These are phyloP conservation scores for Tetramorium bicarinatum DNA, from an alignment of 2,888 invertebrate genomes.

Conservation along the genomic window DNA sequence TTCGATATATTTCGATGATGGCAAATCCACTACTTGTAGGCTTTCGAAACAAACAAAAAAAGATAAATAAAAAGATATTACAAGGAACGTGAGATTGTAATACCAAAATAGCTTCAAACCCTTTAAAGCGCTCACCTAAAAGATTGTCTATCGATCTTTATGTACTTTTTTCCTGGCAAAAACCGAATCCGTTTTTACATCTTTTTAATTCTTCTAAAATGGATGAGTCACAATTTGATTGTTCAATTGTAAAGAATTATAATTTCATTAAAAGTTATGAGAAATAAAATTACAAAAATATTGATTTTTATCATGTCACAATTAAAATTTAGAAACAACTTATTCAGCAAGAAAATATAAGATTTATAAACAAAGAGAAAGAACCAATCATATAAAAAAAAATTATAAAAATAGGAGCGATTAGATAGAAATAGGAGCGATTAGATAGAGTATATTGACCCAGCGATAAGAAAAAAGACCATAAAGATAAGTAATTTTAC, in stretches of 20 bases:
- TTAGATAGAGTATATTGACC: not conserved
- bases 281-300: not conserved
- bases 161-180: not conserved
- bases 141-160: not conserved
- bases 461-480: not conserved
- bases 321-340: not conserved
- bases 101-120: not conserved
- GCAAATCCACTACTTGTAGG: not conserved
- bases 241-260: not conserved
- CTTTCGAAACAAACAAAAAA: not conserved
- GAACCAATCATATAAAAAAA: not conserved
- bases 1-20: not conserved
- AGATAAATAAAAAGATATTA: constrained; percentile 4
- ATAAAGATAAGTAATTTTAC: not conserved
- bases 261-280: not conserved
- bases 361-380: not conserved
- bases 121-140: not conserved
- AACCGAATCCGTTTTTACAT: not conserved
- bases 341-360: not conserved
- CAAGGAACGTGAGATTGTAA: not conserved
- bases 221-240: not conserved
- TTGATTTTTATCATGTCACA: not conserved
- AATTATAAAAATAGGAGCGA: not conserved
- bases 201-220: not conserved
- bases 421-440: not conserved